phyloP scores from a whole-genome alignment of 2,113 vertebrate genomes.

The Proteles cristata region DNA sequence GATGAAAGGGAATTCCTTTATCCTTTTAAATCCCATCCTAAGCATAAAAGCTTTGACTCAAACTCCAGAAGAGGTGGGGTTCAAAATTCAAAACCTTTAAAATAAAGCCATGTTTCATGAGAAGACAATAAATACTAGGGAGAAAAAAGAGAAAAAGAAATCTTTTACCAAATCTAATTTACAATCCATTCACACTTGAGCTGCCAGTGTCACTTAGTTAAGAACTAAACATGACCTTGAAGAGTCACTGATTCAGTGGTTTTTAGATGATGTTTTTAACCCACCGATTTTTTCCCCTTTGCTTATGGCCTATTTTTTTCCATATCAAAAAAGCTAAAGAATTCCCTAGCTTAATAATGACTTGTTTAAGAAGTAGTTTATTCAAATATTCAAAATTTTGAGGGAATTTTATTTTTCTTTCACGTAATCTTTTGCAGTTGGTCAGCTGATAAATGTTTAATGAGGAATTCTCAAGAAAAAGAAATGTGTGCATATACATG shows the following conservation, averaged over 20 bases:
- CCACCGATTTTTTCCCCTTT: not conserved
- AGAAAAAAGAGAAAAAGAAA: no score
- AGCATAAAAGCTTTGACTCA: slow-evolving; percentile 56
- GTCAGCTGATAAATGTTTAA: not conserved
- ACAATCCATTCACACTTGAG: slow-evolving; percentile 4
- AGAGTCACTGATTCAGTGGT: slow-evolving; percentile 5
- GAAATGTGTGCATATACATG: not conserved
- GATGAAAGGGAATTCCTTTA: slow-evolving; percentile 1
- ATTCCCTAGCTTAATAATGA: slow-evolving; percentile 32
- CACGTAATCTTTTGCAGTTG: not conserved
- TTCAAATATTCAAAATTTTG: slow-evolving; percentile 39
- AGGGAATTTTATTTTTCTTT: slow-evolving; percentile 40
- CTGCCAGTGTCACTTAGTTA: not conserved
- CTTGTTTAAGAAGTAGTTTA: slow-evolving; percentile 21
- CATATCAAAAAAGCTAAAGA: slow-evolving; percentile 13
- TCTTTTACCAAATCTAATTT: slow-evolving; percentile 39
- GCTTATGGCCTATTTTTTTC: not conserved
- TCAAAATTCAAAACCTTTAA: slow-evolving; percentile 45
- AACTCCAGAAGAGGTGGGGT: not conserved
- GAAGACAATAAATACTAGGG: not conserved
- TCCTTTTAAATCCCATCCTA: slow-evolving; percentile 54
- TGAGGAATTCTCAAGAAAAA: not conserved
- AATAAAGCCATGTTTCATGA: slow-evolving; percentile 10
- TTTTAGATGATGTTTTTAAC: slow-evolving; percentile 37
- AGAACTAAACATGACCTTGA: slow-evolving; percentile 44